Conservation (phyloP, 2,797 vertebrate genomes). For the Lutjanus argentimaculatus region DNA sequence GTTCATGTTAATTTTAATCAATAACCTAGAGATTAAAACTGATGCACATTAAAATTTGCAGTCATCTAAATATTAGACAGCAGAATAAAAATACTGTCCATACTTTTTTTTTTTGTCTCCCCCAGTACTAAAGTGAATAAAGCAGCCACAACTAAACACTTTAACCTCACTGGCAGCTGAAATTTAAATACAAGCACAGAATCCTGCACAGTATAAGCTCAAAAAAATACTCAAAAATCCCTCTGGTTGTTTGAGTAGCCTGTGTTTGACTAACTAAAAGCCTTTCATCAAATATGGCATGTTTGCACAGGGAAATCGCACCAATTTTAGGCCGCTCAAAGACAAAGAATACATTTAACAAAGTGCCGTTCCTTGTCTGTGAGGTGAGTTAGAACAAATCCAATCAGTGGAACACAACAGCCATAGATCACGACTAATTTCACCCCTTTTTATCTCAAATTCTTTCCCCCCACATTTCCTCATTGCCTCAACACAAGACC, state of each 20-base stretch:
- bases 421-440: neutral
- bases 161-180: slow-evolving; percentile 38
- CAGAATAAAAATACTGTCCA: too few relatives aligned
- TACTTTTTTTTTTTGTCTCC: too few relatives aligned
- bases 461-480: slow-evolving; percentile 1
- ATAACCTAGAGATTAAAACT: too few relatives aligned
- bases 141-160: slow-evolving; percentile 41
- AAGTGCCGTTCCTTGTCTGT: slow-evolving; percentile 5
- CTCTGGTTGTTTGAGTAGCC: slow-evolving; percentile 31
- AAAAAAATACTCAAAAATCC: slow-evolving; percentile 11
- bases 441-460: slow-evolving; percentile 14
- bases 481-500: slow-evolving; percentile 1
- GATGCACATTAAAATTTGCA: too few relatives aligned
- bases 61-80: too few relatives aligned
- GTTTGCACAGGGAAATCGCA: slow-evolving; percentile 48
- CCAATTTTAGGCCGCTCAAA: slow-evolving; percentile 18
- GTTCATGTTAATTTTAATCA: too few relatives aligned
- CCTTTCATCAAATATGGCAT: slow-evolving; percentile 33
- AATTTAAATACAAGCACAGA: slow-evolving; percentile 17
- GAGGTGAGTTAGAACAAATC: slow-evolving; percentile 23
- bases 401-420: neutral
- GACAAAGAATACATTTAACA: slow-evolving; percentile 24
- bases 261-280: slow-evolving; percentile 62
- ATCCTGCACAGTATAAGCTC: neutral
- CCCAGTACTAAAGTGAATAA: slow-evolving; percentile 20